Conservation (phyloP, 2,888 invertebrate species). For the Aethes cnicana region DNA sequence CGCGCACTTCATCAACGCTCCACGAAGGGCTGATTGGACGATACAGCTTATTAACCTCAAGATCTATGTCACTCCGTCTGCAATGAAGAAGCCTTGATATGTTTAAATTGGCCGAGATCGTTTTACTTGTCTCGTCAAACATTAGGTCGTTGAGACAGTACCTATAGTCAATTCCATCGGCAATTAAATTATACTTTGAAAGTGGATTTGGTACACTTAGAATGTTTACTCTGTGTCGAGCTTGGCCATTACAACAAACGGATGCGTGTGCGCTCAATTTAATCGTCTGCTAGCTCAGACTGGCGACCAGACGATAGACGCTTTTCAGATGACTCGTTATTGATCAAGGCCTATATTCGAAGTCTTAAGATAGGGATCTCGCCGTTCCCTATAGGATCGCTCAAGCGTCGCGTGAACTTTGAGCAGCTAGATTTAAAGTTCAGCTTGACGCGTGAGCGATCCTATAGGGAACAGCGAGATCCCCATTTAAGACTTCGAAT, state of each 20-base stretch:
- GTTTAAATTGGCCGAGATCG: conserved; percentile 67
- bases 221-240: conserved; percentile 7
- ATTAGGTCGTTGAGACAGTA: conserved; percentile 25
- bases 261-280: conserved; percentile 7
- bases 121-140: conserved; percentile 50
- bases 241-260: conserved; percentile 7
- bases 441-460: too few relatives aligned
- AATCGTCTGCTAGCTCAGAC: conserved; percentile 9
- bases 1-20: conserved; percentile 57
- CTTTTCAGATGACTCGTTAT: conserved; percentile 8
- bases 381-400: too few relatives aligned
- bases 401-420: too few relatives aligned
- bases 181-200: conserved; percentile 7
- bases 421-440: too few relatives aligned
- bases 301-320: conserved; percentile 10
- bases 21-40: conserved; percentile 68
- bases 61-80: conserved; percentile 62
- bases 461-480: too few relatives aligned
- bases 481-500: too few relatives aligned
- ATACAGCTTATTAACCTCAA: conserved; percentile 57
- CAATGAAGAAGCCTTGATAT: conserved; percentile 72
- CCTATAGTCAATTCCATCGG: conserved; percentile 9
- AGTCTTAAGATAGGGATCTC: too few relatives aligned
- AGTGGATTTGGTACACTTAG: conserved; percentile 4
- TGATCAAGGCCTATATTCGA: too few relatives aligned